Evolutionary conservation across 2,888 invertebrate species (phyloP), one percentile per base, ranked within the genome.

Genomic region (Conchocele bisecta): DNA sequence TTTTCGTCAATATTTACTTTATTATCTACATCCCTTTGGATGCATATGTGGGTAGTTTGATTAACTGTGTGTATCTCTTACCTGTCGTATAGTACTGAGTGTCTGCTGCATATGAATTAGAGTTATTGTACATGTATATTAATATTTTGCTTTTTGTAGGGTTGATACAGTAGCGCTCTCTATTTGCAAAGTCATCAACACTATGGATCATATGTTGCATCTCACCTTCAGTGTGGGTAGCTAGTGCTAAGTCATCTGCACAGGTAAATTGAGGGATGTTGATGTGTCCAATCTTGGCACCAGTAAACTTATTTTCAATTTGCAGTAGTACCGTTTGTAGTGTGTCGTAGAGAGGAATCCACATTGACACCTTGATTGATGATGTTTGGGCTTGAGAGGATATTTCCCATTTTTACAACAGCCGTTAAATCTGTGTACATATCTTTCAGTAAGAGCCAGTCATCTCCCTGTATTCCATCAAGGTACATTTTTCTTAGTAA

Each of bases 341-440:
- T 48, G 26, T n/a, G 28, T 15, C 15, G 28, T 48, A 3, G 48
- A 48, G 31, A 48, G 48, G 5, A 28, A 28, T 29, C 48, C 48
- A n/a, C 48, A n/a, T 48, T 44, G 44, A 44, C 44, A 20, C 44
- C 15, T 29, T 50, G 50, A 31, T 17, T 50, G 29, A 50, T 50
- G 20, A 31, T 29, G 29, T 6, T 13, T n/a, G n/a, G n/a, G n/a
- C n/a, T n/a, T n/a, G n/a, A n/a, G n/a, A n/a, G n/a, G n/a, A n/a
- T n/a, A n/a, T n/a, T n/a, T n/a, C n/a, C n/a, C n/a, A n/a, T n/a
- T n/a, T n/a, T n/a, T n/a, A n/a, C n/a, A n/a, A n/a, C n/a, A n/a
- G n/a, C n/a, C n/a, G n/a, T n/a, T n/a, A n/a, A n/a, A n/a, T n/a
- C n/a, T n/a, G n/a, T 6, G n/a, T 48, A 48, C 13, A 48, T 28